Evolutionary conservation across 2,113 vertebrate genomes (phyloP).

Genomic region (Lathamus discolor): DNA sequence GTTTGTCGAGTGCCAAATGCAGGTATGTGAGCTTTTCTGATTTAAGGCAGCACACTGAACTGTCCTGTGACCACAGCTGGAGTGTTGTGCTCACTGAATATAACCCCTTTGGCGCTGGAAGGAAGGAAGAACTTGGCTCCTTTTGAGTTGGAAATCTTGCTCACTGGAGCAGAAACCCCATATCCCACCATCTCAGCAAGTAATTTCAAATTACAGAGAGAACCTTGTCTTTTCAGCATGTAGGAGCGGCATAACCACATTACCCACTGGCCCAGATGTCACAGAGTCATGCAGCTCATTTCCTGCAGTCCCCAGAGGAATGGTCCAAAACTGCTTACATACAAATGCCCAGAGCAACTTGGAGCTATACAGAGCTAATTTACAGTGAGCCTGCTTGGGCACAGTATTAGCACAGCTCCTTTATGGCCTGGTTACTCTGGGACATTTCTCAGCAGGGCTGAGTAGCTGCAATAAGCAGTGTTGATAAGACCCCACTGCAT

Average conservation of each 20-base stretch:
- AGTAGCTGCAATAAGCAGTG: background rate
- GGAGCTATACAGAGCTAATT: background rate
- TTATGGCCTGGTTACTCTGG: background rate
- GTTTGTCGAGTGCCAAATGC: background rate
- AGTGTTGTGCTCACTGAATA: background rate
- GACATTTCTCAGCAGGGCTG: background rate
- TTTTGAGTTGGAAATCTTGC: background rate
- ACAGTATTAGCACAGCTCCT: background rate
- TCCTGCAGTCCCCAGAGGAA: background rate
- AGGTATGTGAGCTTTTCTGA: background rate
- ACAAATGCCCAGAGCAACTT: background rate
- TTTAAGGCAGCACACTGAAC: background rate
- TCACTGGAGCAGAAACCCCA: background rate
- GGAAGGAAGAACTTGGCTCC: background rate
- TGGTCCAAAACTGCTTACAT: rapidly evolving
- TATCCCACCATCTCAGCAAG: background rate
- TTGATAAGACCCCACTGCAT: background rate
- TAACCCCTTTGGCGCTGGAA: background rate
- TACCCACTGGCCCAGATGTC: background rate
- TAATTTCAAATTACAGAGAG: background rate
- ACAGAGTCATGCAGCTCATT: background rate
- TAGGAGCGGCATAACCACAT: background rate
- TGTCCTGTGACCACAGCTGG: background rate
- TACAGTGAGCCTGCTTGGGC: background rate
- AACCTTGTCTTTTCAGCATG: background rate